Evolutionary conservation across 1,140 invertebrate species (phyloP).

Genomic region (Drosophila elegans): DNA sequence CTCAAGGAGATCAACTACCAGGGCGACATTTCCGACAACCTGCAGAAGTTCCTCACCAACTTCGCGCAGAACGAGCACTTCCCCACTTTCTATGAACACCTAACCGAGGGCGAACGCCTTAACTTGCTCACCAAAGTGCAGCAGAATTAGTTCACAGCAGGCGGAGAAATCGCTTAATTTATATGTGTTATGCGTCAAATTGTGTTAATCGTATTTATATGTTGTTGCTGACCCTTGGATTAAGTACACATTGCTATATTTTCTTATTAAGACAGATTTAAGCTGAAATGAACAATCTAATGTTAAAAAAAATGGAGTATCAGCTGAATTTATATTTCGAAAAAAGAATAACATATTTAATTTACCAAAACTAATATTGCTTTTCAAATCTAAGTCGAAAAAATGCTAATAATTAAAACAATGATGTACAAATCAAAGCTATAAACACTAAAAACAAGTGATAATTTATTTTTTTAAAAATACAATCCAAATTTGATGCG

Average conservation of each 20-base stretch:
- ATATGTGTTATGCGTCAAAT: slow-evolving; percentile 13
- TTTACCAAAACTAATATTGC: too few species aligned
- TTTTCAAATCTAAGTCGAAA: too few species aligned
- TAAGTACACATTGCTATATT: slow-evolving; percentile 41
- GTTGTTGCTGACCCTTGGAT: slow-evolving; percentile 50
- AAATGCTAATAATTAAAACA: too few species aligned
- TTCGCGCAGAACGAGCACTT: slow-evolving; percentile 88
- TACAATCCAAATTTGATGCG: neutral
- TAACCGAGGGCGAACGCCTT: slow-evolving; percentile 83
- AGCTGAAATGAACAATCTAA: neutral
- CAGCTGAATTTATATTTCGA: too few species aligned
- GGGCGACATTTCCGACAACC: slow-evolving; percentile 87
- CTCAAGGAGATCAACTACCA: slow-evolving; percentile 88
- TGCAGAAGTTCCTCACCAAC: slow-evolving; percentile 87
- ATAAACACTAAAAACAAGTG: neutral
- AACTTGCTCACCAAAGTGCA: slow-evolving; percentile 56
- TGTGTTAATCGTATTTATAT: slow-evolving; percentile 60
- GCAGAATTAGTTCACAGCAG: slow-evolving; percentile 41
- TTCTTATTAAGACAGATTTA: neutral
- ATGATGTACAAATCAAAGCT: neutral
- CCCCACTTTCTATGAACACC: slow-evolving; percentile 86
- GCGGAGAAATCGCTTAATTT: neutral
- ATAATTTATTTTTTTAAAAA: neutral
- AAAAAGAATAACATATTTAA: too few species aligned
- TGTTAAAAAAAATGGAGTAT: too few species aligned